Base-by-base conservation (phyloP, 2,888 invertebrate genomes). In the Thereva unica region DNA sequence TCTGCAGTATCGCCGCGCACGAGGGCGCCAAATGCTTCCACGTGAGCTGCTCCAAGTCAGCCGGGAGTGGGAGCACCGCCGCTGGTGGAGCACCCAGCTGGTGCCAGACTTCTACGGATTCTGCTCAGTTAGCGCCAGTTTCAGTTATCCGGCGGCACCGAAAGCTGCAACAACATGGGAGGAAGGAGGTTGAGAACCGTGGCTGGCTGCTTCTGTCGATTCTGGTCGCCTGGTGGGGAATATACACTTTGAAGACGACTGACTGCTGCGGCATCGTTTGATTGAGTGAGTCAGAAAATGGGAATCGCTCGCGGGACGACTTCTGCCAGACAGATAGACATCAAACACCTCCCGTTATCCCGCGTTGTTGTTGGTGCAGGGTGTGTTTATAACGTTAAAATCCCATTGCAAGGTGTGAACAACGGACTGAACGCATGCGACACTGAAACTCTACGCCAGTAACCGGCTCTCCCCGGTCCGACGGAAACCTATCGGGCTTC, bases 191-290 rank as follows among this genome's bases (percentile, higher is more conserved):
- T 6, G 23, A 35, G 5, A 10, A 34, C 8, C 5, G 4, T 0
- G 5, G 40, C 12, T 10, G n/a, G 7, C 4, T 37, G 8, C n/a
- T 59, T 0, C 59, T 59, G 44, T 41, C 45, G 57, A 34, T 67
- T 69, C 68, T 74, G 74, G 41, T 68, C 47, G 67, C 74, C 74
- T 70, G 71, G 69, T 74, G 55, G 64, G 64, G 67, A 74, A 71
- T 72, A 74, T 74, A 74, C 74, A 73, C 74, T 74, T 70, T 72
- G 74, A 74, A 74, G 73, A 74, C 73, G 73, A 71, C 71, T 71
- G 72, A 71, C 70, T 69, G 65, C 64, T 65, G 55, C 67, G 69
- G 64, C 68, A 64, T 65, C 55, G 63, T 67, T 67, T 67, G 65
- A 67, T 69, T 67, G 68, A 67, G 69, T 67, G 56, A 68, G 64